Conservation (phyloP, 1,140 invertebrate species). For the Limonius californicus region DNA sequence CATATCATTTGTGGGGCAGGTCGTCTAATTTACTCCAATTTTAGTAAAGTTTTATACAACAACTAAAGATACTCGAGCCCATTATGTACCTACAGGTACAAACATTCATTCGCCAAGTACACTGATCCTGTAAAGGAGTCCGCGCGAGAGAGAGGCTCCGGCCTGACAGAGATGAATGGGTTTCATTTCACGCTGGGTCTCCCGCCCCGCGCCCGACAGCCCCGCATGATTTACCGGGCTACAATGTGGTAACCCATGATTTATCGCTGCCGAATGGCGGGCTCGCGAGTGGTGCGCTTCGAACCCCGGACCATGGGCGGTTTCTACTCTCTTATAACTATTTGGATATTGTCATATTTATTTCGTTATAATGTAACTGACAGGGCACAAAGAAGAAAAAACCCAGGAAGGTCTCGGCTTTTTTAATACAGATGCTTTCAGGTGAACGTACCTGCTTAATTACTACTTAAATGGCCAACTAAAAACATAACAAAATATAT, state of each 20-base stretch:
- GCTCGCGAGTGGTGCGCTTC: slow-evolving; percentile 42
- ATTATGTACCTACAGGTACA: background rate
- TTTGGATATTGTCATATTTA: slow-evolving; percentile 23
- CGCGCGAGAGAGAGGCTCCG: slow-evolving; percentile 1
- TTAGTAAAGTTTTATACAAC: too few species aligned
- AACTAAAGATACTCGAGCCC: background rate
- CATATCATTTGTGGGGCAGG: too few species aligned
- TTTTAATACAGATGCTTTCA: too few species aligned
- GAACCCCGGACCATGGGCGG: slow-evolving; percentile 34
- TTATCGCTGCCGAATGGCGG: slow-evolving; percentile 52
- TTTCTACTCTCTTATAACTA: slow-evolving; percentile 25
- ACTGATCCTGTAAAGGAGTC: slow-evolving; percentile 18
- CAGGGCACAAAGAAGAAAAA: background rate
- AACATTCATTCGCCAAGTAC: slow-evolving; percentile 1
- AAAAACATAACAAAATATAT: too few species aligned
- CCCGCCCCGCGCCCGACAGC: slow-evolving; percentile 28
- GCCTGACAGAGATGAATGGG: slow-evolving; percentile 48
- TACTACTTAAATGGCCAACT: too few species aligned
- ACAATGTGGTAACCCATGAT: slow-evolving; percentile 66
- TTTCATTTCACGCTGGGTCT: slow-evolving; percentile 55
- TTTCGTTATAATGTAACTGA: slow-evolving; percentile 7
- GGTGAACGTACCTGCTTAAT: too few species aligned
- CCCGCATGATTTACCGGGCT: slow-evolving; percentile 63
- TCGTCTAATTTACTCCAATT: too few species aligned
- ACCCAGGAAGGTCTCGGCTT: too few species aligned